A percentile compares a stretch with the other conserved stretches of the same genome.
These are phyloP conservation scores for Centropus bengalensis DNA, from an alignment of 2,113 vertebrate species.

Conservation along the genomic window DNA sequence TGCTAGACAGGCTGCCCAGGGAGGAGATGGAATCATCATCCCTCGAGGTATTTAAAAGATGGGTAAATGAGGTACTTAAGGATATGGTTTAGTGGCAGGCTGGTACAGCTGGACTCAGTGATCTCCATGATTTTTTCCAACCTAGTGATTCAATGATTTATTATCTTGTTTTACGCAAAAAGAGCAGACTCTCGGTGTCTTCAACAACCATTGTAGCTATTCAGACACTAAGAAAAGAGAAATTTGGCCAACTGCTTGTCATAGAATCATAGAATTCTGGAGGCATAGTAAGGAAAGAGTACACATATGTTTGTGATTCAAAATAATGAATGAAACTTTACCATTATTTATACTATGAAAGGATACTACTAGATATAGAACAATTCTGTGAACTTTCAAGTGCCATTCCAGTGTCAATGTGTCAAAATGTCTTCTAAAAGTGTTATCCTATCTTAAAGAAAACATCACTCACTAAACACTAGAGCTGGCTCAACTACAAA, in stretches of 20 bases:
- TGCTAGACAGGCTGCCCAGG: too few species aligned
- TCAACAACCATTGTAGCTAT: accelerated
- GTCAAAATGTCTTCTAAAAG: not conserved
- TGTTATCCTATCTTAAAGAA: not conserved
- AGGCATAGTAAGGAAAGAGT: not conserved
- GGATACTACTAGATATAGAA: not conserved
- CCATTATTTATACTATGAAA: not conserved
- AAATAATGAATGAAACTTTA: not conserved
- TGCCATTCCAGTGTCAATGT: not conserved
- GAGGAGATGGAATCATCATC: too few species aligned
- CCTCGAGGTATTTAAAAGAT: too few species aligned
- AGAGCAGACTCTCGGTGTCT: not conserved
- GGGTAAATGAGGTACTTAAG: too few species aligned
- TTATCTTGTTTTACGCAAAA: not conserved
- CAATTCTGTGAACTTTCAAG: not conserved
- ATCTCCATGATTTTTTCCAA: too few species aligned
- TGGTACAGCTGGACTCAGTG: too few species aligned
- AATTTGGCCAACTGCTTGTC: not conserved
- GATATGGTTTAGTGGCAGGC: too few species aligned
- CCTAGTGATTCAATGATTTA: not conserved
- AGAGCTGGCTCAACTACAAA: not conserved
- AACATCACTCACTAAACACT: not conserved
- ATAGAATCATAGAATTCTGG: too few species aligned
- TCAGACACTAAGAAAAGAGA: not conserved
- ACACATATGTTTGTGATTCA: not conserved